Percentiles rank a stretch among this genome's conserved stretches.
phyloP scores from a whole-genome alignment of 2,113 vertebrate genomes.

The Corythaixoides concolor region DNA sequence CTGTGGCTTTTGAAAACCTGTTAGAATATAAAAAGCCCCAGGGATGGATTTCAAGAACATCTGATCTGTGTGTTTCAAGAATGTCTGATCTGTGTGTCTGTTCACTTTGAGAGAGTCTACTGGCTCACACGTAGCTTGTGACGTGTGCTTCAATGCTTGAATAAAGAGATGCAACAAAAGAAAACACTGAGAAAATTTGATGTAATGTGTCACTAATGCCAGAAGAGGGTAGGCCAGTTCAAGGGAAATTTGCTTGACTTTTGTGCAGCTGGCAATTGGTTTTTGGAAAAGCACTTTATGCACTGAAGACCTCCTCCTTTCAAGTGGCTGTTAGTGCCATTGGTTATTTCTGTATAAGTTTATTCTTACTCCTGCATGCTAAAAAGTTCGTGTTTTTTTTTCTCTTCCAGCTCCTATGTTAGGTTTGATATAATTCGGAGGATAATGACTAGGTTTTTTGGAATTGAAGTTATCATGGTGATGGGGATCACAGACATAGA shows the following conservation, averaged over 20 bases:
- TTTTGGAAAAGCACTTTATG: not conserved
- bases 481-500: slow-evolving; percentile 97
- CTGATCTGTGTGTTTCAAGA: not conserved
- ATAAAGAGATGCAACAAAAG: slow-evolving; percentile 16
- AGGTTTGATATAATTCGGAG: slow-evolving; percentile 92
- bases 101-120: not conserved
- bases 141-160: not conserved
- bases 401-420: slow-evolving; percentile 88
- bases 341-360: not conserved
- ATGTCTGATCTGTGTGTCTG: no score
- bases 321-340: not conserved
- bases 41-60: not conserved
- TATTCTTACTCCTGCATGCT: not conserved
- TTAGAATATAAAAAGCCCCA: not conserved
- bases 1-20: not conserved
- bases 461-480: slow-evolving; percentile 85
- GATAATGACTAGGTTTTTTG: slow-evolving; percentile 85
- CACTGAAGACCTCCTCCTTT: not conserved
- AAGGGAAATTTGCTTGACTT: slow-evolving; percentile 49
- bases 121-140: not conserved
- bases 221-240: slow-evolving; percentile 71
- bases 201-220: slow-evolving; percentile 68
- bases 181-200: not conserved
- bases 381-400: not conserved
- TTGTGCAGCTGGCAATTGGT: not conserved